These are phyloP conservation scores for Erebia aethiops DNA, from an alignment of 2,888 invertebrate genomes.

Conservation along the genomic window DNA sequence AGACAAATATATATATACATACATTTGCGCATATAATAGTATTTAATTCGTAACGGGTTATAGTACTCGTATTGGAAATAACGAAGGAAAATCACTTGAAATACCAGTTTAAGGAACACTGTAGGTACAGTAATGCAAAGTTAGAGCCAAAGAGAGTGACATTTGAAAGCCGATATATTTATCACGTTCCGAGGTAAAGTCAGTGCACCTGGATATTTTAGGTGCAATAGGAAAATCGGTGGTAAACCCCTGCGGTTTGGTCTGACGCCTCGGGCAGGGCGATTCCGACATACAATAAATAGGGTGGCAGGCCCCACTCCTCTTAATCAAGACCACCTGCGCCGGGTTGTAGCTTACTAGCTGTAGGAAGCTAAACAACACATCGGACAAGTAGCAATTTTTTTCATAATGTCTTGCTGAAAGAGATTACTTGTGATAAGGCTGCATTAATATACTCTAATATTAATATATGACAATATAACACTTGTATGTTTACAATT, in stretches of 20 bases:
- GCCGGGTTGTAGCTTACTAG: slow-evolving; percentile 47
- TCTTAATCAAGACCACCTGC: slow-evolving; percentile 74
- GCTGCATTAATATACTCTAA: neutral
- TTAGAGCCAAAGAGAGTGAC: slow-evolving; percentile 25
- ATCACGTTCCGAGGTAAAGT: slow-evolving; percentile 38
- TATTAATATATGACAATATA: too few species aligned
- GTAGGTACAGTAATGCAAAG: slow-evolving; percentile 25
- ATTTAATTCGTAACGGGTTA: neutral
- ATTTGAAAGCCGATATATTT: slow-evolving; percentile 40
- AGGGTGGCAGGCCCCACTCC: slow-evolving; percentile 57
- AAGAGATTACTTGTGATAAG: neutral
- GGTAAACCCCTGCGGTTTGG: slow-evolving; percentile 58
- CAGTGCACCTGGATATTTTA: slow-evolving; percentile 49
- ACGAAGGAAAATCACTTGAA: neutral
- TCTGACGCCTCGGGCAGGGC: slow-evolving; percentile 54
- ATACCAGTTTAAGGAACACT: slow-evolving; percentile 1
- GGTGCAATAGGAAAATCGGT: slow-evolving; percentile 46
- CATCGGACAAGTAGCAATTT: neutral
- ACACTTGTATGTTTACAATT: too few species aligned
- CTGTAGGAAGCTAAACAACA: slow-evolving; percentile 40
- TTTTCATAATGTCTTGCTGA: neutral
- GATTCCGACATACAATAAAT: slow-evolving; percentile 68
- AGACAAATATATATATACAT: too few species aligned
- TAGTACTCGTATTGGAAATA: neutral
- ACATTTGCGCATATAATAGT: too few species aligned